A percentile compares a stretch with the other conserved stretches of the same genome.
These are phyloP conservation scores for Ariopsis seemanni DNA, from an alignment of 2,113 vertebrate species.

Conservation along the genomic window DNA sequence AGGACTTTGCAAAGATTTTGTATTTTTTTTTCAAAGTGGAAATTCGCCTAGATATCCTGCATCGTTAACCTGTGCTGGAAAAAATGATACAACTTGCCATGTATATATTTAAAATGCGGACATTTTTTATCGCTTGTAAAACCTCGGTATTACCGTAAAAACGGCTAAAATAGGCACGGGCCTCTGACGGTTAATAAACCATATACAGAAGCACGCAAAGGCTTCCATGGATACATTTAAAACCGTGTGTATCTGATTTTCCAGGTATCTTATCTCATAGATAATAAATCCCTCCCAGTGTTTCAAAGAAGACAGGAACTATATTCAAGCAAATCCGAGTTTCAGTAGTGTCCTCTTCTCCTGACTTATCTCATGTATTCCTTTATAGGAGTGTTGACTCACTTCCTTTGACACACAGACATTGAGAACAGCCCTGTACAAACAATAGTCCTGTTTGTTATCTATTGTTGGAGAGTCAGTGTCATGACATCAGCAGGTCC, in stretches of 20 bases:
- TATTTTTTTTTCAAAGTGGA: neutral
- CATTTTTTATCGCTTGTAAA: neutral
- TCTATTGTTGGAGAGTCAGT: constrained; percentile 37
- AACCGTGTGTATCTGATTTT: neutral
- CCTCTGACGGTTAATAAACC: neutral
- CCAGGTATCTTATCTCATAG: constrained; percentile 44
- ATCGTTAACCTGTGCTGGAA: neutral
- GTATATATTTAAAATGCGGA: neutral
- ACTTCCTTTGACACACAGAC: constrained; percentile 39
- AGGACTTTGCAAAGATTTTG: neutral
- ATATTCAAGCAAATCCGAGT: constrained; percentile 13
- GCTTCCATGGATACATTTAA: neutral
- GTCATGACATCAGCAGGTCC: constrained; percentile 43
- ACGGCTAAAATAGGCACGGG: neutral
- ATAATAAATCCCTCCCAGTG: constrained; percentile 32
- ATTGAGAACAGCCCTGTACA: constrained; percentile 30
- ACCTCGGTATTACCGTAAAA: neutral
- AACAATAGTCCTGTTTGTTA: constrained; percentile 42
- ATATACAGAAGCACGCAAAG: neutral
- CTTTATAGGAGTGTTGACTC: constrained; percentile 46
- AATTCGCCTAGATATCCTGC: neutral
- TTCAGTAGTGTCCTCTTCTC: constrained; percentile 19
- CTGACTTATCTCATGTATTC: constrained; percentile 2
- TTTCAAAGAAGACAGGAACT: constrained; percentile 33
- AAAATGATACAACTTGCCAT: no score